Evolutionary conservation across 2,797 vertebrate genomes (phyloP).

Genomic region (Danio kyathit): DNA sequence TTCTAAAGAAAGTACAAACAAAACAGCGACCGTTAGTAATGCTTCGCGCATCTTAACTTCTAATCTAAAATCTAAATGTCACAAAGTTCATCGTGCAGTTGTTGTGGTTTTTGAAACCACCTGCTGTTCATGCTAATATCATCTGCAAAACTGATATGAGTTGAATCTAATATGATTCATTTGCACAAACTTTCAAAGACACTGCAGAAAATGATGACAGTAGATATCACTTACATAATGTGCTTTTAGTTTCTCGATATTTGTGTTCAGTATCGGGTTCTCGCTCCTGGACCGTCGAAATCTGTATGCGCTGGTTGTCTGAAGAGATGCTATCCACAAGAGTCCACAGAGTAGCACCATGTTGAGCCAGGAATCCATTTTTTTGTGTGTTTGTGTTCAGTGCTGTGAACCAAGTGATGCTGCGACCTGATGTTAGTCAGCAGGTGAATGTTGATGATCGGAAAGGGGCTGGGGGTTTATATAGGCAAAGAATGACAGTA

Average conservation of each 20-base stretch:
- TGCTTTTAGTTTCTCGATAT: neutral
- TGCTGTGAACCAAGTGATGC: neutral
- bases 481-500: slow-evolving; percentile 32
- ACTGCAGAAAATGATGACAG: neutral
- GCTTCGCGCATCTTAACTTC: neutral
- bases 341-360: slow-evolving; percentile 48
- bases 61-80: neutral
- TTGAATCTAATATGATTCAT: slow-evolving; percentile 9
- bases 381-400: slow-evolving; percentile 3
- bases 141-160: slow-evolving; percentile 13
- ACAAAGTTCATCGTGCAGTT: neutral
- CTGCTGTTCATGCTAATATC: slow-evolving; percentile 7
- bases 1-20: slow-evolving; percentile 27
- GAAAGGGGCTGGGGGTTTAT: slow-evolving; percentile 61
- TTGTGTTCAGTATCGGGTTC: rapidly evolving
- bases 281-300: neutral
- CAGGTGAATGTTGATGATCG: slow-evolving; percentile 49
- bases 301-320: neutral
- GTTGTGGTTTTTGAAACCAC: neutral
- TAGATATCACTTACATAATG: slow-evolving; percentile 55
- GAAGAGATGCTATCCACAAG: slow-evolving; percentile 35
- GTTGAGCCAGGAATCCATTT: slow-evolving; percentile 57
- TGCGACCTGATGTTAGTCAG: slow-evolving; percentile 37
- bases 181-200: neutral
- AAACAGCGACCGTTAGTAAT: neutral